Evolutionary conservation across 2,888 invertebrate genomes (phyloP).

Genomic region (Ophion costatus): DNA sequence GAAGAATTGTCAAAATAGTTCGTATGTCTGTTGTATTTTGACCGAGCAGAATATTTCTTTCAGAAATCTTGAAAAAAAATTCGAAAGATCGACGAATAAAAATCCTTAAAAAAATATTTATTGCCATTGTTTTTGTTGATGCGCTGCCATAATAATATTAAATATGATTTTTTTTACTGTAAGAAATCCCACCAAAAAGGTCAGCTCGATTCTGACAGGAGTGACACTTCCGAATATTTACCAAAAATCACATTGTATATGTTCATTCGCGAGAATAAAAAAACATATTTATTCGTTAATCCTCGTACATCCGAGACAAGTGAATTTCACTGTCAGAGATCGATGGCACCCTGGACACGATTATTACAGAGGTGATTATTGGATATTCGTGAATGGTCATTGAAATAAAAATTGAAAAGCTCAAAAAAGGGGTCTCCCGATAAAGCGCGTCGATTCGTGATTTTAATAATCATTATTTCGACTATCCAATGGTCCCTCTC

Average conservation of each 20-base stretch:
- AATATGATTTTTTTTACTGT: too few species aligned
- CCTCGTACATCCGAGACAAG: neutral
- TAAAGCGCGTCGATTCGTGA: slow-evolving; percentile 46
- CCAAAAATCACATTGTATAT: neutral
- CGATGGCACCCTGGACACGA: neutral
- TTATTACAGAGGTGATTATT: neutral
- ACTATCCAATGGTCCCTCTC: slow-evolving; percentile 14
- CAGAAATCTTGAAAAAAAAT: too few species aligned
- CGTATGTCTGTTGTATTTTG: too few species aligned
- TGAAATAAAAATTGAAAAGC: slow-evolving; percentile 21
- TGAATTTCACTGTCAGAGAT: neutral
- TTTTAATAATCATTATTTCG: slow-evolving; percentile 61
- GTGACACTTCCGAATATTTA: too few species aligned
- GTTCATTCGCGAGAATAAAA: neutral
- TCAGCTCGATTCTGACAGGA: too few species aligned
- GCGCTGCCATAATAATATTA: too few species aligned
- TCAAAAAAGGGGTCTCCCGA: slow-evolving; percentile 1
- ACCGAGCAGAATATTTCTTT: too few species aligned
- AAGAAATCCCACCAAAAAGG: too few species aligned
- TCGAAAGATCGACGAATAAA: too few species aligned
- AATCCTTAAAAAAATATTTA: too few species aligned
- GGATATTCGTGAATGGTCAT: slow-evolving; percentile 3
- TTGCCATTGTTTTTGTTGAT: too few species aligned
- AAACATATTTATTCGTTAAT: neutral
- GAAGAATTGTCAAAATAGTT: too few species aligned